Percentiles rank a stretch among this genome's conserved stretches.
Conservation (phyloP, 2,113 vertebrate species). For the Lepus timidus region DNA sequence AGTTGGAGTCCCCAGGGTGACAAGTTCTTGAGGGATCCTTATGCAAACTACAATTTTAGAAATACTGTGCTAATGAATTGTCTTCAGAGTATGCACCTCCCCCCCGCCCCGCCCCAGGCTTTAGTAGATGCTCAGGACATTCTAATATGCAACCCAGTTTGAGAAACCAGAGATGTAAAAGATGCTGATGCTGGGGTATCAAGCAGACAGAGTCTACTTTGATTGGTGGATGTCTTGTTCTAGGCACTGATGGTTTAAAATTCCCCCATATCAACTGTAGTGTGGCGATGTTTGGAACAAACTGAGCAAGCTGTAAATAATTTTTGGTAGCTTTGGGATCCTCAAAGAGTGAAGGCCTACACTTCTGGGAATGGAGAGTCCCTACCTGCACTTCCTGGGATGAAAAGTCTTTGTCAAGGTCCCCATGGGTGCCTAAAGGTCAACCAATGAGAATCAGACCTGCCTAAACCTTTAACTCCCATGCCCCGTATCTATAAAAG, state of each 20-base stretch:
- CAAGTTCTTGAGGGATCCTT: rapidly evolving
- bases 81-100: background rate
- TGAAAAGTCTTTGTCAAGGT: no score
- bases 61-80: background rate
- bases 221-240: background rate
- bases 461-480: no score
- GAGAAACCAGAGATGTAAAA: background rate
- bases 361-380: no score
- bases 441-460: no score
- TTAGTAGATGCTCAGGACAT: background rate
- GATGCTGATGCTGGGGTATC: background rate
- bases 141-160: background rate
- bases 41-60: rapidly evolving
- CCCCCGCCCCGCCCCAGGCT: no score
- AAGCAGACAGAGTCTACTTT: background rate
- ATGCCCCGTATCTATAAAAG: no score
- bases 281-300: background rate
- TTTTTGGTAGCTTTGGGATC: no score
- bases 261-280: background rate
- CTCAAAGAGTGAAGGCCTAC: no score
- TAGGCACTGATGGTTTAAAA: background rate
- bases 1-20: background rate
- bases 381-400: no score
- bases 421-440: no score
- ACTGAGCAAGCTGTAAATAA: no score